Conservation (phyloP, 1,140 invertebrate species). For the Drosophila sp. region DNA sequence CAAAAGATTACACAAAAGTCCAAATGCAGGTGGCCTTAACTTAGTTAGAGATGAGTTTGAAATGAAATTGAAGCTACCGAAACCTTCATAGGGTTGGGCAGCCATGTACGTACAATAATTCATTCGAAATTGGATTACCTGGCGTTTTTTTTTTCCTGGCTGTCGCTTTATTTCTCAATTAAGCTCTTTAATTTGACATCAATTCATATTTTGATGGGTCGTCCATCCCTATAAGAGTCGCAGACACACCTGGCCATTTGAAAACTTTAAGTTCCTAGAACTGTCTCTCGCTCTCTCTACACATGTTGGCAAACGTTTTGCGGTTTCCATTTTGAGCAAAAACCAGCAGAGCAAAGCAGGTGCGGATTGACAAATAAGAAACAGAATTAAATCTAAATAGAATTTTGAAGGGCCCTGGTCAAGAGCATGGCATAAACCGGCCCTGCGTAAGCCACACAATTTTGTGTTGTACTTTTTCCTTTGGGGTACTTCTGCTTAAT, state of each 20-base stretch:
- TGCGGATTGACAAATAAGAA: not conserved
- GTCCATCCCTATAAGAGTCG: slow-evolving; percentile 30
- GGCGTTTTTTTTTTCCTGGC: too few species aligned
- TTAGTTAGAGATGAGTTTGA: slow-evolving; percentile 10
- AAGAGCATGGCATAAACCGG: not conserved
- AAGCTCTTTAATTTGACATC: slow-evolving; percentile 10
- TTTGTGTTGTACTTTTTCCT: slow-evolving; percentile 35
- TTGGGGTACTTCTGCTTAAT: slow-evolving; percentile 62
- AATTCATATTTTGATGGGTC: slow-evolving; percentile 18
- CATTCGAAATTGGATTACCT: not conserved
- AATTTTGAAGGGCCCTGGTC: not conserved
- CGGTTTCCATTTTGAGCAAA: slow-evolving; percentile 45
- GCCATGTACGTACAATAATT: not conserved
- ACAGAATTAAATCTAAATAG: not conserved
- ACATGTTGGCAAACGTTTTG: slow-evolving; percentile 73
- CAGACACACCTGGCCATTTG: slow-evolving; percentile 9
- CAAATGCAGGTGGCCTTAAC: slow-evolving; percentile 12
- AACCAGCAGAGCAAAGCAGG: not conserved
- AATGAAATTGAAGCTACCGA: slow-evolving; percentile 1
- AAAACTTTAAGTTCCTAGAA: slow-evolving; percentile 32
- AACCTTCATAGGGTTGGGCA: not conserved
- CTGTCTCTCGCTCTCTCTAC: slow-evolving; percentile 32
- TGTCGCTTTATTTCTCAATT: slow-evolving; percentile 10
- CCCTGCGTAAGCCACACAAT: not conserved
- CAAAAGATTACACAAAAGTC: slow-evolving; percentile 56